phyloP scores from a whole-genome alignment of 2,797 vertebrate genomes.

The Manis crassicaudata region DNA sequence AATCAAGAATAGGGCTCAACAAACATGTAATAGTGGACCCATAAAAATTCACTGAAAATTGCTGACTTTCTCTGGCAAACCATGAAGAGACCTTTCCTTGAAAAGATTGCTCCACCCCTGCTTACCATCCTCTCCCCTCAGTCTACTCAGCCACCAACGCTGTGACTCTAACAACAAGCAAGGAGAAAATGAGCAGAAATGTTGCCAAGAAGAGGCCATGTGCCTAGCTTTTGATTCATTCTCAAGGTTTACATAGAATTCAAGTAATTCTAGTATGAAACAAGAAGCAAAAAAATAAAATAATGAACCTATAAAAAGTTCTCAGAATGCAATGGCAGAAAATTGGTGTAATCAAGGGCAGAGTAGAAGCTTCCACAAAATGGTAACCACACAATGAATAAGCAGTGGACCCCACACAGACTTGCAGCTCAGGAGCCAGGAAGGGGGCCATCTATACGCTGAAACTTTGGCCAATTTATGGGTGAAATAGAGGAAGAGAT shows the following conservation, averaged over 20 bases:
- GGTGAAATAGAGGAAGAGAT: too few relatives aligned
- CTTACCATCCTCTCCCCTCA: not conserved
- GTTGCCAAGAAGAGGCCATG: not conserved
- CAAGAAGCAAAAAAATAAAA: not conserved
- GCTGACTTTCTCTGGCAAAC: not conserved
- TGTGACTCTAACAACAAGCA: not conserved
- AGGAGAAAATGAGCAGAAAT: not conserved
- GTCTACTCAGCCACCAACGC: not conserved
- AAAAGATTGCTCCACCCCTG: not conserved
- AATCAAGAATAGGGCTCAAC: not conserved
- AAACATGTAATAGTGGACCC: not conserved
- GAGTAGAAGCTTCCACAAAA: not conserved
- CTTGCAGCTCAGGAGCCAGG: too few relatives aligned
- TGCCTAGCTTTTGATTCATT: not conserved
- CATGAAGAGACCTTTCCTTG: not conserved
- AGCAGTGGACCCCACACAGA: too few relatives aligned
- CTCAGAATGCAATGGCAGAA: too few relatives aligned
- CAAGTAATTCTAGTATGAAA: not conserved
- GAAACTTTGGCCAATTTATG: not conserved
- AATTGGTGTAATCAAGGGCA: too few relatives aligned
- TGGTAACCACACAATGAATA: too few relatives aligned
- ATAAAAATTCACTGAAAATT: not conserved
- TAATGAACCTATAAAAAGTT: not conserved
- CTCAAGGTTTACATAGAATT: not conserved
- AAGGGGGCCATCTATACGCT: fast-evolving